Conservation (phyloP, 2,797 vertebrate genomes). For the Centroberyx gerrardi region DNA sequence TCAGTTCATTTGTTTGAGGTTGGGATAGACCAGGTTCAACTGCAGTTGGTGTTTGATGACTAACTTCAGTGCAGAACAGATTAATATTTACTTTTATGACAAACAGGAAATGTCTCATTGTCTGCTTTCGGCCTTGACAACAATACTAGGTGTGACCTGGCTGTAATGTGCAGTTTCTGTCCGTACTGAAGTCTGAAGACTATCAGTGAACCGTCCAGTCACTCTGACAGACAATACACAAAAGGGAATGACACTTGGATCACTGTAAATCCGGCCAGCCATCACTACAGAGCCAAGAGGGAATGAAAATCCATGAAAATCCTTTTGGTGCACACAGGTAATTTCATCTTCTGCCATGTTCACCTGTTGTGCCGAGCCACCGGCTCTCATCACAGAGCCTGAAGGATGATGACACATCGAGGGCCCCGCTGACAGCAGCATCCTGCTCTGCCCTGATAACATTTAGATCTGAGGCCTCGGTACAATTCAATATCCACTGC, state of each 20-base stretch:
- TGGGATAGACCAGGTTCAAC: neutral
- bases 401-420: neutral
- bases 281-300: constrained; percentile 16
- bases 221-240: neutral
- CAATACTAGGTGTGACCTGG: constrained; percentile 5
- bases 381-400: neutral
- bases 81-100: constrained; percentile 4
- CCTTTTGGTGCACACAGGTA: constrained; percentile 30
- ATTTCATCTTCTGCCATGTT: constrained; percentile 24
- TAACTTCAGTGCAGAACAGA: neutral
- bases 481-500: constrained; percentile 28
- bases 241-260: neutral
- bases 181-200: neutral
- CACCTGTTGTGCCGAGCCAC: constrained; percentile 22
- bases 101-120: constrained; percentile 9
- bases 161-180: neutral
- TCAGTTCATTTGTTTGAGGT: neutral
- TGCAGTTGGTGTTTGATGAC: too few species aligned
- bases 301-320: constrained; percentile 36
- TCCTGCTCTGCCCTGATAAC: constrained; percentile 60
- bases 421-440: constrained; percentile 39
- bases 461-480: constrained; percentile 31
- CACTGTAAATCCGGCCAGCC: constrained; percentile 42
- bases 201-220: neutral
- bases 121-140: neutral